These are phyloP conservation scores for Panzeria rudis DNA, from an alignment of 2,888 invertebrate species.

Conservation along the genomic window DNA sequence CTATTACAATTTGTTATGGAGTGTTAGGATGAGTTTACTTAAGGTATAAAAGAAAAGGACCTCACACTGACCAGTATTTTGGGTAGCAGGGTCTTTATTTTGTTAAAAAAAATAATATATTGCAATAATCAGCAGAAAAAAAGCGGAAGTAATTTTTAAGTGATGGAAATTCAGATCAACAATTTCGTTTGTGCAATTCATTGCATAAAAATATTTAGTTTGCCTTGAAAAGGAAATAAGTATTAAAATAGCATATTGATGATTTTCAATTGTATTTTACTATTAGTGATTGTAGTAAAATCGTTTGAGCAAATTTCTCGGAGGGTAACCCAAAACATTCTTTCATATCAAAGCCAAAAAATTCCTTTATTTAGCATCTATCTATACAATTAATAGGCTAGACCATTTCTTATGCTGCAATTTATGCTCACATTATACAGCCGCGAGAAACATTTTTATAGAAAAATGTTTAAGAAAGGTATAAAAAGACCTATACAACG, in stretches of 20 bases:
- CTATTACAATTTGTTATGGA: conserved; percentile 62
- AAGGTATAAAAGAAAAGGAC: conserved; percentile 33
- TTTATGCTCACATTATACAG: no score
- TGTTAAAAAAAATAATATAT: not conserved
- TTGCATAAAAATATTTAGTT: not conserved
- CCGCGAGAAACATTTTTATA: no score
- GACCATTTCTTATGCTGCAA: no score
- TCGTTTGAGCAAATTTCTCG: no score
- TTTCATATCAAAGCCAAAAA: no score
- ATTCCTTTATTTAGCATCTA: no score
- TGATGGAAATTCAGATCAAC: not conserved
- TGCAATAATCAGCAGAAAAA: conserved; percentile 4
- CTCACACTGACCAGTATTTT: conserved; percentile 67
- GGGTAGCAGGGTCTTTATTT: not conserved
- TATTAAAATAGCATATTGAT: not conserved
- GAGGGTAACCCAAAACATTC: no score
- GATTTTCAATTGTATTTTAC: no score
- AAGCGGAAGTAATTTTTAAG: conserved; percentile 38
- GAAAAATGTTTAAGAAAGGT: no score
- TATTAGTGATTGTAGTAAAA: no score
- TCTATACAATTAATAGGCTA: no score
- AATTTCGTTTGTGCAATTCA: not conserved
- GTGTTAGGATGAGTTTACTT: conserved; percentile 12
- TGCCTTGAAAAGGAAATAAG: not conserved
- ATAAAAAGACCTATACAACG: no score